Base-by-base conservation (phyloP, 2,797 vertebrate species). In the Acipenser oxyrinchus region DNA sequence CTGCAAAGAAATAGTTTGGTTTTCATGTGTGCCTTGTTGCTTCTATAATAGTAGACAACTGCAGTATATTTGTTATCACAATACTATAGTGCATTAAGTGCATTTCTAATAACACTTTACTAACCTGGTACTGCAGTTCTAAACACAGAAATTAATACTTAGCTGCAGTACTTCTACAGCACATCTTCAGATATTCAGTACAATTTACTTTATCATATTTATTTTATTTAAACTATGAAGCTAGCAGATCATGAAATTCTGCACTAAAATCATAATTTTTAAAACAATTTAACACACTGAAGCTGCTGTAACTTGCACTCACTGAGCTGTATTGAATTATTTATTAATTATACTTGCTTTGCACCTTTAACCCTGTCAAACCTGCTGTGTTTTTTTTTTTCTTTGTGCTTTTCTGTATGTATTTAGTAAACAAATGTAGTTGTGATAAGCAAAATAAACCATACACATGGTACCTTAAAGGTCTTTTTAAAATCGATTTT, bases 101-200 rank as follows among this genome's bases (percentile, higher is more conserved):
- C 79, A 75, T 78, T 79, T 72, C 78, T 78, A 63, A 74, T 77
- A 80, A 75, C 69, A 69, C 76, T 81, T 78, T 65, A 72, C 60
- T 71, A 66, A 69, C 69, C 66, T 69, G 66, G 64, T 71, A 60
- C 50, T 52, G 73, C 74, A 75, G 76, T 70, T 69, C 69, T 69
- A 67, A 74, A 70, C 68, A 74, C 74, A 75, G 79, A 83, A 68
- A 66, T 67, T 58, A 65, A 48, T 62, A 50, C 51, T 58, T 23
- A 64, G 69, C 65, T 66, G 10, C 52, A 48, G 51, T 49, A 70
- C 57, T 67, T 57, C 60, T 65, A 18, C 15, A 18, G 15, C 15
- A 18, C 15, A 18, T 18, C 15, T 18, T 18, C 15, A 18, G 15
- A 18, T 18, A 18, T 18, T 18, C 15, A 18, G 15, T 18, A 18